Evolutionary conservation across 2,888 invertebrate species (phyloP), one percentile per base, ranked within the genome.

Genomic region (Labia minor): DNA sequence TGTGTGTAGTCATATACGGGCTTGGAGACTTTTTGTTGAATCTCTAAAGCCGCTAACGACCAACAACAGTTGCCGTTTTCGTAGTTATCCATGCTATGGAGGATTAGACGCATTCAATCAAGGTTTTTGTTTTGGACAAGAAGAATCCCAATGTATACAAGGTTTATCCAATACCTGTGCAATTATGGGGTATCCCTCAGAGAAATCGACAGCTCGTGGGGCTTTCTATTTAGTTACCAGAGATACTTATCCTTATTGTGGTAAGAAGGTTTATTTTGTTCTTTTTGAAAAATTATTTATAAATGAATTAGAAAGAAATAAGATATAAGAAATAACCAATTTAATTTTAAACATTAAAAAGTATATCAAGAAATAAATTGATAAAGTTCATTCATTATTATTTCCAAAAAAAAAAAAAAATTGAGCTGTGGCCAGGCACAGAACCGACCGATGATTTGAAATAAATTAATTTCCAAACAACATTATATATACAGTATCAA

Each of bases 1-100:
- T 37, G 83, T 82, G 1, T 85, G 85, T 72, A 84, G 84, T 70
- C 85, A 85, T 73, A 73, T 82, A 11, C 75, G 84, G 71, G 82
- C 83, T 1, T 82, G 81, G 77, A 75, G 78, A 63, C 73, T 83
- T 1, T 85, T 82, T 73, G 72, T 80, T 37, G 84, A 83, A 71
- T 81, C 80, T 66, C 69, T 84, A 20, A 71, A 74, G 21, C 77
- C 76, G 0, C 21, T 67, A 4, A 66, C 66, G 4, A 65, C 69
- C 21, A 26, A 61, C 6, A 21, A 63, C n/a, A 72, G 71, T n/a
- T 83, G 83, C 72, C 78, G 79, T 71, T 84, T 84, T 71, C 75
- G 75, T 1, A 80, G 82, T 0, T 85, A 80, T 75, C 80, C 80
- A 16, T 85, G 85, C 72, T 77, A 78, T 10, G 79, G 79, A 62